phyloP scores from a whole-genome alignment of 2,888 invertebrate genomes.

The Celastrina argiolus region DNA sequence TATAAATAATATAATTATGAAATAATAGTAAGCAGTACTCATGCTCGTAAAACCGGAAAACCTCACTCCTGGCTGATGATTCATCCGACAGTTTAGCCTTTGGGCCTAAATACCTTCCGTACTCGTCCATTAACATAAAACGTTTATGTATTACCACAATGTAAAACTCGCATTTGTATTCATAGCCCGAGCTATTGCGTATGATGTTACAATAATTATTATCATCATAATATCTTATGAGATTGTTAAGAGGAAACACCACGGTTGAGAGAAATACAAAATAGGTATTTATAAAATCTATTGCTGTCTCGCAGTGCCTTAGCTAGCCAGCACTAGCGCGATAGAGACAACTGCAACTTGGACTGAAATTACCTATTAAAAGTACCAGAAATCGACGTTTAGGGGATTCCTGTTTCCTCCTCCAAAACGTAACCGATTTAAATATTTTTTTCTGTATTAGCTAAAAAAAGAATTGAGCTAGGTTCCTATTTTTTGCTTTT shows the following conservation, averaged over 20 bases:
- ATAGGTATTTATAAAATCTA: no score
- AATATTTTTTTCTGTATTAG: no score
- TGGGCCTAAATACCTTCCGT: not conserved
- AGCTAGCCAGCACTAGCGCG: no score
- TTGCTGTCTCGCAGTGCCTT: no score
- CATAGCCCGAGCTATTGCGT: not conserved
- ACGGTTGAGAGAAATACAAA: no score
- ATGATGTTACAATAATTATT: not conserved
- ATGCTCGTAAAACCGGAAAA: not conserved
- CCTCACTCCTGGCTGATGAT: not conserved
- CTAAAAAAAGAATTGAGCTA: no score
- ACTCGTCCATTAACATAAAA: not conserved
- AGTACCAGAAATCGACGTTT: no score
- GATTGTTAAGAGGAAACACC: not conserved
- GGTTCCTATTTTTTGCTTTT: no score
- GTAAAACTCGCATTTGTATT: not conserved
- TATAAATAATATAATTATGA: not conserved
- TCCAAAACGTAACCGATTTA: no score
- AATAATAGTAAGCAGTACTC: not conserved
- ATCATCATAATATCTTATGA: not conserved
- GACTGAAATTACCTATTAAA: no score
- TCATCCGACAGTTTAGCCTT: not conserved
- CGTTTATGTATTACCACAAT: not conserved
- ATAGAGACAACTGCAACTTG: no score
- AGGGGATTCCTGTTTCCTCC: no score